These are phyloP conservation scores for Microplitis deprimator DNA, from an alignment of 2,888 invertebrate species.

Conservation along the genomic window DNA sequence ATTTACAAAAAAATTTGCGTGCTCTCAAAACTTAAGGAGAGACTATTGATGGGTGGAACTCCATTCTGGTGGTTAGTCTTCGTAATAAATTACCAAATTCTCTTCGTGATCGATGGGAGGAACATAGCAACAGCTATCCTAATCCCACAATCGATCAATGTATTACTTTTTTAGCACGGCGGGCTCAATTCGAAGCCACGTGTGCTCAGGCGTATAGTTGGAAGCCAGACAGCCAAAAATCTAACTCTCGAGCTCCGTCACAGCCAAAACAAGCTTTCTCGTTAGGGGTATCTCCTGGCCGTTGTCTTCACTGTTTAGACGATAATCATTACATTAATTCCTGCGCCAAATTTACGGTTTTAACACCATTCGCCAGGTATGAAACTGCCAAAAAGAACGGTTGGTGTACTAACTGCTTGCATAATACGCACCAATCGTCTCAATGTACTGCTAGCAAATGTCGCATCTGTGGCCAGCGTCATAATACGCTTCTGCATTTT, in stretches of 20 bases:
- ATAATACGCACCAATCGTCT: neutral
- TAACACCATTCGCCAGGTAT: neutral
- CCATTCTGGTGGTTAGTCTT: neutral
- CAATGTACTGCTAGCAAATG: neutral
- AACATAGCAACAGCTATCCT: neutral
- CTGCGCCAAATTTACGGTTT: neutral
- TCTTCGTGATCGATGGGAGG: neutral
- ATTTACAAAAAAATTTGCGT: neutral
- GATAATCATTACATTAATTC: neutral
- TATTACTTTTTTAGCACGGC: neutral
- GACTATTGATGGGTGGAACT: neutral
- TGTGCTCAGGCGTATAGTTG: no score
- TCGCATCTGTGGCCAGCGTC: neutral
- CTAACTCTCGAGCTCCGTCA: no score
- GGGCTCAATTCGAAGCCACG: neutral
- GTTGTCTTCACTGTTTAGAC: neutral
- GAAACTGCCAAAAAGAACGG: neutral
- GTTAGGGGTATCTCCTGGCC: neutral
- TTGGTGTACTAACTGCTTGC: conserved; percentile 9
- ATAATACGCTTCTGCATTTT: neutral
- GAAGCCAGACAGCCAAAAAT: no score
- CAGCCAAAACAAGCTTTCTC: neutral
- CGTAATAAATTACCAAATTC: neutral
- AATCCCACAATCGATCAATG: neutral
- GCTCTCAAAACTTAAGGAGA: neutral